Conservation (phyloP, 1,140 invertebrate genomes). For the Liolophura sinensis region DNA sequence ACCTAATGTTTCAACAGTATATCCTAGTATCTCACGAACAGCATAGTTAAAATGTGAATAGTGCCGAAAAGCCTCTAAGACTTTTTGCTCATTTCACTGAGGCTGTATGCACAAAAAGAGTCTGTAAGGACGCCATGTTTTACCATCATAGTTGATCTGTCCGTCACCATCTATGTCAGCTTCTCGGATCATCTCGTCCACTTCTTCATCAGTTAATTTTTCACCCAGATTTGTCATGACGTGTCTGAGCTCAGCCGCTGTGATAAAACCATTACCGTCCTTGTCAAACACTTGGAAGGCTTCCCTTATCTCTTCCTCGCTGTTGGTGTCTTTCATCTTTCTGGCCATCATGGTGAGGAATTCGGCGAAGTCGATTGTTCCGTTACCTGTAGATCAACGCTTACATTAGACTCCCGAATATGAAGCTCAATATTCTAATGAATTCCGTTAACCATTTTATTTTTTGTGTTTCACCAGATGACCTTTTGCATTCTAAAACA, state of each 20-base stretch:
- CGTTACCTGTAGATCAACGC: conserved; percentile 71
- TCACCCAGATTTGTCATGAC: conserved; percentile 93
- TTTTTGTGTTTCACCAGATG: too few relatives aligned
- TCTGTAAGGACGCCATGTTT: background rate
- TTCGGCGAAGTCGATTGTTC: conserved; percentile 97
- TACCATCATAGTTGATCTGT: conserved; percentile 32
- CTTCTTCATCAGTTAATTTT: conserved; percentile 83
- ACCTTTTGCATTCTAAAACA: too few relatives aligned
- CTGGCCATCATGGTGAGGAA: conserved; percentile 80
- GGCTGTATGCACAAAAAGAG: too few relatives aligned
- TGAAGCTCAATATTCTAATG: too few relatives aligned
- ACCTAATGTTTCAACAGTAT: too few relatives aligned
- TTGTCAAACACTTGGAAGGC: conserved; percentile 98
- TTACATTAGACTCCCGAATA: too few relatives aligned
- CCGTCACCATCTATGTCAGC: conserved; percentile 83
- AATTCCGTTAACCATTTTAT: too few relatives aligned
- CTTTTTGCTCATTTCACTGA: too few relatives aligned
- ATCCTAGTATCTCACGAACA: too few relatives aligned
- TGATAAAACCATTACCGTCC: conserved; percentile 84
- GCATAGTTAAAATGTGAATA: too few relatives aligned
- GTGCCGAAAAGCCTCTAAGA: too few relatives aligned
- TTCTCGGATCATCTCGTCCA: conserved; percentile 90
- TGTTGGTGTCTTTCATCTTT: conserved; percentile 99
- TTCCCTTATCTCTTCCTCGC: conserved; percentile 98
- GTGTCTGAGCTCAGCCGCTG: conserved; percentile 27